phyloP scores from a whole-genome alignment of 2,113 vertebrate genomes.

The Caranx melampygus region DNA sequence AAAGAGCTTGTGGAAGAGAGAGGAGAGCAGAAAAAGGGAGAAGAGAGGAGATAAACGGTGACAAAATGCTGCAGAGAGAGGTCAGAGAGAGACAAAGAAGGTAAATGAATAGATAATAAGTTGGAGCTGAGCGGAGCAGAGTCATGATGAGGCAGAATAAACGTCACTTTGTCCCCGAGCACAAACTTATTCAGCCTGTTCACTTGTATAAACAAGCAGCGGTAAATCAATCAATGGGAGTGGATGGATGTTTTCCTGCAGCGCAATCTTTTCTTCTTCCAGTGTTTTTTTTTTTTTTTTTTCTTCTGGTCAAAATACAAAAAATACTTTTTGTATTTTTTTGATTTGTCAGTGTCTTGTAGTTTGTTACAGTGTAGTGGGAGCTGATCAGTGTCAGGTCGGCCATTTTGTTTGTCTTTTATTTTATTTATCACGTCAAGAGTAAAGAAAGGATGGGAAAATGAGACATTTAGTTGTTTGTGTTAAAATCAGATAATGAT shows the following conservation, averaged over 20 bases:
- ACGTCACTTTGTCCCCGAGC: constrained; percentile 12
- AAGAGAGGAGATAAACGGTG: constrained; percentile 73
- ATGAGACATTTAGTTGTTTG: too few relatives aligned
- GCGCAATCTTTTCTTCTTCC: not conserved
- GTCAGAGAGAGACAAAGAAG: constrained; percentile 70
- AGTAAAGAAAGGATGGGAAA: too few relatives aligned
- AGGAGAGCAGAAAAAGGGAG: constrained; percentile 61
- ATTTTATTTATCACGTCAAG: too few relatives aligned
- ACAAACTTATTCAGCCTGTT: not conserved
- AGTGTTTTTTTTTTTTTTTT: too few relatives aligned
- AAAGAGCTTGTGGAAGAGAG: constrained; percentile 83
- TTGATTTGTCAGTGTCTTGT: too few relatives aligned
- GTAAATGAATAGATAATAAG: constrained; percentile 34
- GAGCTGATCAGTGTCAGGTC: not conserved
- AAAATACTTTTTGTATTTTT: too few relatives aligned
- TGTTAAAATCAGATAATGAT: too few relatives aligned
- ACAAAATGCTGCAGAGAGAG: constrained; percentile 24
- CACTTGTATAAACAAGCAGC: not conserved
- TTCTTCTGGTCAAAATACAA: too few relatives aligned
- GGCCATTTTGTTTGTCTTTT: too few relatives aligned
- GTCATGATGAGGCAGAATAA: constrained; percentile 58
- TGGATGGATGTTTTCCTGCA: not conserved
- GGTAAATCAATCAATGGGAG: not conserved
- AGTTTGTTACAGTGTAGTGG: not conserved
- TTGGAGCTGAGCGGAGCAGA: constrained; percentile 4